These are phyloP conservation scores for Cebus imitator DNA, from an alignment of 2,113 vertebrate genomes.

Conservation along the genomic window DNA sequence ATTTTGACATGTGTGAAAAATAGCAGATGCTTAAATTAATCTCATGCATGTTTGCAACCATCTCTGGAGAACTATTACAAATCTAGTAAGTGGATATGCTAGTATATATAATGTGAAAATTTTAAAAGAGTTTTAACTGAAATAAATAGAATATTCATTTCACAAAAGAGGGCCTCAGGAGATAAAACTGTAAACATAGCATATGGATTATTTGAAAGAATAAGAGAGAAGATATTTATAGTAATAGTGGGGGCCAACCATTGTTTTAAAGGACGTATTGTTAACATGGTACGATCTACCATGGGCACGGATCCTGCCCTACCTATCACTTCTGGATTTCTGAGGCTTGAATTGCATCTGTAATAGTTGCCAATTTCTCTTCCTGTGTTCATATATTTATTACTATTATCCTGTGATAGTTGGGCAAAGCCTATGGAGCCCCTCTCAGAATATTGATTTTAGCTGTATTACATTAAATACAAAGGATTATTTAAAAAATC, in stretches of 20 bases:
- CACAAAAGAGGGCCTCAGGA: not conserved
- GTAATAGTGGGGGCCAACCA: not conserved
- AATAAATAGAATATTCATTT: constrained; percentile 35
- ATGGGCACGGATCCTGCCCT: not conserved
- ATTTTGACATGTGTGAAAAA: constrained; percentile 57
- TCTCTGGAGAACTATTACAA: constrained; percentile 39
- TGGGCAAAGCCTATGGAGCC: not conserved
- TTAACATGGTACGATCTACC: not conserved
- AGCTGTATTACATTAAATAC: not conserved
- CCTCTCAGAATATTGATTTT: not conserved
- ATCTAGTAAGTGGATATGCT: constrained; percentile 15
- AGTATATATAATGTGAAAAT: constrained; percentile 15
- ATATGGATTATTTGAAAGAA: not conserved
- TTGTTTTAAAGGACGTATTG: not conserved
- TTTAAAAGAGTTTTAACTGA: constrained; percentile 41
- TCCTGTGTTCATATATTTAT: not conserved
- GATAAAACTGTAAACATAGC: not conserved
- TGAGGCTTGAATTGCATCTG: not conserved
- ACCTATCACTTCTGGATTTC: not conserved
- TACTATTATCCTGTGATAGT: not conserved
- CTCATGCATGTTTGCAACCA: constrained; percentile 6
- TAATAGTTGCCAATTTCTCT: not conserved
- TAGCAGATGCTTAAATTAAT: constrained; percentile 51
- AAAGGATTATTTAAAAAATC: not conserved
- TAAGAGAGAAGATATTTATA: not conserved